Conservation (phyloP, 2,113 vertebrate genomes). For the Aegotheles bennettii region DNA sequence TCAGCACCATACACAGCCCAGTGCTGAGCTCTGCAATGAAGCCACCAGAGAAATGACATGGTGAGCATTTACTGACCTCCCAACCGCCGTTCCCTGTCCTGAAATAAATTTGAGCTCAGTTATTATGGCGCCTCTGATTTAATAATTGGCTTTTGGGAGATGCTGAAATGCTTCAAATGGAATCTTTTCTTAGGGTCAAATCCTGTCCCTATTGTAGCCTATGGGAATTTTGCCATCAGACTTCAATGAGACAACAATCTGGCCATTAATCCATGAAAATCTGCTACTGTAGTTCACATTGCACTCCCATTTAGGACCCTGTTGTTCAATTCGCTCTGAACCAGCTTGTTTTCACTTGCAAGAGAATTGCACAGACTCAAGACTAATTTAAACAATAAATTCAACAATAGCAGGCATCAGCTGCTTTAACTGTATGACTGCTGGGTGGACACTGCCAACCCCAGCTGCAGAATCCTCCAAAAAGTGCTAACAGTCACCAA, state of each 20-base stretch:
- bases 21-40: neutral
- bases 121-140: conserved; percentile 15
- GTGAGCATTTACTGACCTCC: neutral
- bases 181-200: conserved; percentile 19
- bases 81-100: neutral
- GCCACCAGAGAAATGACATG: conserved; percentile 35
- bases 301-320: conserved; percentile 1
- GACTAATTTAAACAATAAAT: conserved; percentile 27
- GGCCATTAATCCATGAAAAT: conserved; percentile 45
- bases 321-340: conserved; percentile 30
- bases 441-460: neutral
- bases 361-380: neutral
- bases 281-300: conserved; percentile 33
- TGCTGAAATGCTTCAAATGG: conserved; percentile 13
- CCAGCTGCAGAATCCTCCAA: neutral
- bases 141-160: conserved; percentile 46
- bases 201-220: conserved; percentile 1
- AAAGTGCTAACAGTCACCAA: neutral
- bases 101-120: conserved; percentile 45
- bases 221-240: neutral
- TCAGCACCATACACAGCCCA: neutral
- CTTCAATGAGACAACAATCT: conserved; percentile 41
- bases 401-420: neutral
- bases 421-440: conserved; percentile 14
- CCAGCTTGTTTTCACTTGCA: conserved; percentile 36